Base-by-base conservation (phyloP, 2,113 vertebrate species). In the Ornithorhynchus anatinus region DNA sequence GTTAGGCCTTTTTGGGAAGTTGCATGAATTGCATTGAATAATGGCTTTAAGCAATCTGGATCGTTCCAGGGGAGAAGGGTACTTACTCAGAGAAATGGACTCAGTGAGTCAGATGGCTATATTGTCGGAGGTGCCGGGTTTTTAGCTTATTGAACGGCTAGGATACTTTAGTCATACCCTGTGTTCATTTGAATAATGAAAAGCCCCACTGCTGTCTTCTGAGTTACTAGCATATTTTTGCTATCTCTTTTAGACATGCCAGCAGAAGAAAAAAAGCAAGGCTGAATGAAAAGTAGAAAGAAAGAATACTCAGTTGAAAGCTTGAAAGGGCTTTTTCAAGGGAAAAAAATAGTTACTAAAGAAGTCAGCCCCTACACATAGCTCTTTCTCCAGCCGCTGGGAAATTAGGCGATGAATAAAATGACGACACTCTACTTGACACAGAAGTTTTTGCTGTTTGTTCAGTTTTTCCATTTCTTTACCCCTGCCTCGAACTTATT, bases 401-500 rank as follows among this genome's bases (percentile, higher is more conserved):
- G 12, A 59, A 48, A 51, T 51, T 64, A 39, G 27, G 19, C 9
- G 8, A 5, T 60, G 38, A 40, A 60, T 37, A 72, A 73, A 53
- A 70, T 29, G 14, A 36, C 23, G 20, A 5, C 12, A 52, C 7
- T 7, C 23, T 42, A 68, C 39, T 25, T 6, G 25, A 48, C 1
- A 2, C 17, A 43, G 39, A 65, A 64, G 20, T 39, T 72, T 70
- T 72, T 53, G 44, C 4, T 50, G 16, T 0, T 0, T 62, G 37
- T 56, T 69, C 40, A 29, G 61, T 78, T 76, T 51, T 8, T 10
- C 22, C 23, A 39, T 73, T 62, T 64, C 10, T 37, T 75, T 12
- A 40, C 17, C 51, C 72, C 67, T 68, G 15, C 44, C 48, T 59
- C 70, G 4, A 68, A 16, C 23, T 3, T 56, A 29, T 37, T 63